Base-by-base conservation (phyloP, 64 coral and sea anemone genomes). In the Porites australiensis region DNA sequence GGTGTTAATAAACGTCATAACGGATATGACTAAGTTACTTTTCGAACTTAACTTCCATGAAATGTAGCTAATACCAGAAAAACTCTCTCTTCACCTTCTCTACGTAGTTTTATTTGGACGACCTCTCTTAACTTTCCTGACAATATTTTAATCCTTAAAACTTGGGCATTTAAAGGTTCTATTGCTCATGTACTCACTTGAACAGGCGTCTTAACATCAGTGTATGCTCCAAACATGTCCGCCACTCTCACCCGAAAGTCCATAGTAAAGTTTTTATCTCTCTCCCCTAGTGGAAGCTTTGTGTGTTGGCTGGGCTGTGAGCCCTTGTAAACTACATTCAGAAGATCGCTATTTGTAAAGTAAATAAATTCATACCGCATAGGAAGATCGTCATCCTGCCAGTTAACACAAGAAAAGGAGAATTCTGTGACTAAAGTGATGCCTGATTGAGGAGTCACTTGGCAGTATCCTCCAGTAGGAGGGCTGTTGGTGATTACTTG, bases 291-390 rank as follows among this genome's bases (percentile, higher is more conserved):
- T 2, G 77, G 65, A 59, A 90, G 77, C 89, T 77, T 73, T 44
- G 77, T 54, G 15, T 23, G 10, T 54, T 51, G 18, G 9, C 82
- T 86, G 48, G 16, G n/a, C 70, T 51, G 16, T 12, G 43, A 10
- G 2, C 82, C 82, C n/a, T 69, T 86, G 45, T 86, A 53, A 2
- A 86, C 82, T 15, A 86, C 82, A 46, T 88, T 75, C 2, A 60
- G 10, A 80, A 80, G 22, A 72, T 61, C 52, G 7, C 5, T 43
- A 10, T 75, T 49, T 2, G 11, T 62, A 45, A 90, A 51, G 54
- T 90, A 90, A 52, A 44, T 37, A 54, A 90, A 82, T n/a, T 62
- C 22, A 52, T 82, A 90, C 21, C 48, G 62, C 45, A 90, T n/a
- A 43, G 77, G 89, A 48, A 43, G 50, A 60, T 90, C 89, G 8